Conservation (phyloP, 2,888 invertebrate species). For the Ferrisia virgata region DNA sequence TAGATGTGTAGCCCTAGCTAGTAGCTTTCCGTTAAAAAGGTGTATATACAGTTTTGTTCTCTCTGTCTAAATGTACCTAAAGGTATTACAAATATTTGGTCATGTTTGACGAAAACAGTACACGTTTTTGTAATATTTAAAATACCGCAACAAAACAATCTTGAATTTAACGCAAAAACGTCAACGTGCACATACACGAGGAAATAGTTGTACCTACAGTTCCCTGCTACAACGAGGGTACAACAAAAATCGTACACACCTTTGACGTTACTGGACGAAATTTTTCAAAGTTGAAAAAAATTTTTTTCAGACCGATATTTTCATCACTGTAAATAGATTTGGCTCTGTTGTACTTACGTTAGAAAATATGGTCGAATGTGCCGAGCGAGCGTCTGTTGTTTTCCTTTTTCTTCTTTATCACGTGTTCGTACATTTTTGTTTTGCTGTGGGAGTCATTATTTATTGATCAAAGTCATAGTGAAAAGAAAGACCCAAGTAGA, state of each 20-base stretch:
- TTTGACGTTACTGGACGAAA: not conserved
- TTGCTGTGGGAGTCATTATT: not conserved
- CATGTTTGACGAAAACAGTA: not conserved
- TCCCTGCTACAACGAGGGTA: too few species aligned
- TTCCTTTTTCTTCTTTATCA: not conserved
- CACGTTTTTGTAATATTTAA: conserved; percentile 12
- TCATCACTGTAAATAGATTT: not conserved
- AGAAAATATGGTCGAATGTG: not conserved
- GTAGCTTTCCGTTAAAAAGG: too few species aligned
- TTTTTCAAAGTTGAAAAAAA: not conserved
- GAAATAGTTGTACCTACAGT: too few species aligned
- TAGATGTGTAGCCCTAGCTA: not conserved
- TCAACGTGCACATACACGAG: too few species aligned
- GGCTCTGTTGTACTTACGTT: not conserved
- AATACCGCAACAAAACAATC: conserved; percentile 13
- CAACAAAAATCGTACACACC: too few species aligned
- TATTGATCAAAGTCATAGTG: not conserved
- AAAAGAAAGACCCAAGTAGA: not conserved
- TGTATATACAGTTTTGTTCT: not conserved
- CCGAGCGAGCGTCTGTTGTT: too few species aligned
- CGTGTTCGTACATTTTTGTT: not conserved
- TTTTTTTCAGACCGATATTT: not conserved
- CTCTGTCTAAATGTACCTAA: not conserved
- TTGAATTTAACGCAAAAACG: too few species aligned
- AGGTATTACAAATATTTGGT: not conserved